Percentiles rank a stretch among this genome's conserved stretches.
phyloP scores from a whole-genome alignment of 2,888 invertebrate genomes.

The Achlya flavicornis region DNA sequence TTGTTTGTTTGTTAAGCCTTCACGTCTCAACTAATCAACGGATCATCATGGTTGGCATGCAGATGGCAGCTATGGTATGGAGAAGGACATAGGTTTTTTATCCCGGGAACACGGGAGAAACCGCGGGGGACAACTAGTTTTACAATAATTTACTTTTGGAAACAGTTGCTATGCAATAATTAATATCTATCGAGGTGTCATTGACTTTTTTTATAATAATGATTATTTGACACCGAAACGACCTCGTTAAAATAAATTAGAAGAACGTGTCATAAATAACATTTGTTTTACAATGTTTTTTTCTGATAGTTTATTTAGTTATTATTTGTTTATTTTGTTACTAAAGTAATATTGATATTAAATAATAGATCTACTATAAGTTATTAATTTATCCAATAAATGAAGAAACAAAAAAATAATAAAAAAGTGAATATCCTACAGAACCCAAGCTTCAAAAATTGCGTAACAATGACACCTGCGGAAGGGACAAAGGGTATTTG shows the following conservation, averaged over 20 bases:
- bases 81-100: too few relatives aligned
- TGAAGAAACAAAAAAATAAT: not conserved
- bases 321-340: not conserved
- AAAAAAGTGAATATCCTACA: not conserved
- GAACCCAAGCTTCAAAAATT: not conserved
- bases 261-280: not conserved
- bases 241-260: not conserved
- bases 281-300: not conserved
- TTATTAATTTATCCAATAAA: not conserved
- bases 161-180: not conserved
- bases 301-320: not conserved
- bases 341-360: too few relatives aligned
- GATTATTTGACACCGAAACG: not conserved
- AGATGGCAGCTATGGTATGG: too few relatives aligned
- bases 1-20: too few relatives aligned
- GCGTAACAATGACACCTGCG: not conserved
- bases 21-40: too few relatives aligned
- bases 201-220: not conserved
- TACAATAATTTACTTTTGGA: too few relatives aligned
- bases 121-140: too few relatives aligned
- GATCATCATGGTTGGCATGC: too few relatives aligned
- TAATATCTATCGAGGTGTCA: not conserved
- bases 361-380: too few relatives aligned
- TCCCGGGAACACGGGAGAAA: too few relatives aligned
- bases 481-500: slow-evolving; percentile 28